Conservation (phyloP, 2,113 vertebrate species). For the Protobothrops flavoviridis region DNA sequence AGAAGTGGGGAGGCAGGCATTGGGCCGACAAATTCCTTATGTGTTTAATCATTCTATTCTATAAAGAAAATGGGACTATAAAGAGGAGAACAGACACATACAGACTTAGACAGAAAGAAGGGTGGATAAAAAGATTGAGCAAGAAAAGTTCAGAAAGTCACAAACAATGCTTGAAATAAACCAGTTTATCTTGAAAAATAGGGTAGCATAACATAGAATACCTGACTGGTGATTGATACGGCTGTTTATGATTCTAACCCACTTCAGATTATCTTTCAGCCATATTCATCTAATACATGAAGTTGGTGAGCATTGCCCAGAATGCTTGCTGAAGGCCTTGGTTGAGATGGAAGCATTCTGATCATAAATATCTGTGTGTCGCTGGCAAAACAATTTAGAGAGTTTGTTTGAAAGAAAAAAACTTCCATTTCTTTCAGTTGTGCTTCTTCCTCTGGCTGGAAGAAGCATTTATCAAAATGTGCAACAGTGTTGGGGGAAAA, state of each 20-base stretch:
- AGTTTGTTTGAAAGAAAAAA: background rate
- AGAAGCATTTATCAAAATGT: background rate
- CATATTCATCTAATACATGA: background rate
- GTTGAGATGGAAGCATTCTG: background rate
- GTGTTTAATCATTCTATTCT: background rate
- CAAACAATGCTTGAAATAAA: background rate
- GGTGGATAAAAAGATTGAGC: background rate
- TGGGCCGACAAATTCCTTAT: background rate
- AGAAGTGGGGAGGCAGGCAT: background rate
- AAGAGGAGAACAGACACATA: background rate
- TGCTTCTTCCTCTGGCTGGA: background rate
- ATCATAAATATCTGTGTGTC: background rate
- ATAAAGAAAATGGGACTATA: background rate
- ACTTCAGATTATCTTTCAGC: background rate
- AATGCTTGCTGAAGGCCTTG: background rate
- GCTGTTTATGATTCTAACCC: background rate
- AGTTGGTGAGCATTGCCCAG: background rate
- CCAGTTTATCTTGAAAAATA: background rate
- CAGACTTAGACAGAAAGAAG: background rate
- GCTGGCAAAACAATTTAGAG: background rate
- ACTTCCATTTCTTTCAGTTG: background rate
- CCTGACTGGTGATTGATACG: background rate
- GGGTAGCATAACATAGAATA: background rate
- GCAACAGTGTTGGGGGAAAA: background rate
- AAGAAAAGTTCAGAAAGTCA: background rate